phyloP scores from a whole-genome alignment of 2,113 vertebrate species.

The Electrona antarctica region DNA sequence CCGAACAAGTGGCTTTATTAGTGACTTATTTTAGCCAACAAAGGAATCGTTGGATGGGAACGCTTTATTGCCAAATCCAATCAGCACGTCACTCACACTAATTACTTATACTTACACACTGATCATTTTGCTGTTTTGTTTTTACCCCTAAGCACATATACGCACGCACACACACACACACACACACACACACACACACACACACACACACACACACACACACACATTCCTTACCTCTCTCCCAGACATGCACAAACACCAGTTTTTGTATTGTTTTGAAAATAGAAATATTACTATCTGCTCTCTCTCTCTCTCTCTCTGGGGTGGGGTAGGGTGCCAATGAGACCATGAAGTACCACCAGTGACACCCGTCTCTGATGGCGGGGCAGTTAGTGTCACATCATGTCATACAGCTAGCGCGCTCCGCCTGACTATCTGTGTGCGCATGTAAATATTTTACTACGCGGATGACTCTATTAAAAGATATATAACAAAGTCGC shows the following conservation, averaged over 20 bases:
- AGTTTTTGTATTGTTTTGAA: constrained; percentile 20
- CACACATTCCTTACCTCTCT: too few relatives aligned
- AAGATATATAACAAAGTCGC: constrained; percentile 61
- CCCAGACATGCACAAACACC: not conserved
- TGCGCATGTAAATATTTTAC: constrained; percentile 75
- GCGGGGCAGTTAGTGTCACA: constrained; percentile 60
- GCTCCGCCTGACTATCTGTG: constrained; percentile 49
- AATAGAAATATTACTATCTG: constrained; percentile 21
- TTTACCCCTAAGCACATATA: constrained; percentile 21
- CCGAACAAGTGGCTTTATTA: too few relatives aligned
- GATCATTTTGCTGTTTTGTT: too few relatives aligned
- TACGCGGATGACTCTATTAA: constrained; percentile 69
- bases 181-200: not conserved
- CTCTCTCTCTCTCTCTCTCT: not conserved
- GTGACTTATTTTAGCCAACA: too few relatives aligned
- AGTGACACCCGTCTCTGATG: constrained; percentile 59
- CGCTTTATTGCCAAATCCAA: constrained; percentile 61
- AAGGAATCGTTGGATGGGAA: constrained; percentile 30
- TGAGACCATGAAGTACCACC: constrained; percentile 31
- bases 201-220: constrained; percentile 2
- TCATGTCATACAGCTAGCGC: constrained; percentile 44
- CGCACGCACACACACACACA: constrained; percentile 18
- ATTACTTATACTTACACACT: not conserved
- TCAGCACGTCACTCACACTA: constrained; percentile 31
- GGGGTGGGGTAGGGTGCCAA: constrained; percentile 21